Conservation (phyloP, 2,888 invertebrate species). For the Philaethria dido region DNA sequence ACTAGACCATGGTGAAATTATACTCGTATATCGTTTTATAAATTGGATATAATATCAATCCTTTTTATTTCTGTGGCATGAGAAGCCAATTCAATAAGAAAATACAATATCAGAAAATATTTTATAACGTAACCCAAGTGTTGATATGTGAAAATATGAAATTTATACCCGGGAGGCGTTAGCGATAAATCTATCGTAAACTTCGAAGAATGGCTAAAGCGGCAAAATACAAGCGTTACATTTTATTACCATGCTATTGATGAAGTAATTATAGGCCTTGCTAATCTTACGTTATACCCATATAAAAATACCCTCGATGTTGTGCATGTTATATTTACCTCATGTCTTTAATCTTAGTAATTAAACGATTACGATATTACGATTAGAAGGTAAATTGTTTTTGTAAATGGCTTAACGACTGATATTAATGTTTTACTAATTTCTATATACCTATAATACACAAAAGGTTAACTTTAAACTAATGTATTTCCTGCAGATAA, state of each 20-base stretch:
- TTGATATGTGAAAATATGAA: conserved; percentile 32
- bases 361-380: not conserved
- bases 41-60: conserved; percentile 1
- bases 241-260: conserved; percentile 23
- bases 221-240: conserved; percentile 15
- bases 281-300: conserved; percentile 16
- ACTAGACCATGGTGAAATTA: not conserved
- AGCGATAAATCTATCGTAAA: conserved; percentile 27
- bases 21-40: not conserved
- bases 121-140: conserved; percentile 18
- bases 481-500: too few relatives aligned
- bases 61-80: conserved; percentile 13
- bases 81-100: conserved; percentile 16
- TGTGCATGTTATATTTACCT: not conserved
- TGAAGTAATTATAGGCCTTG: conserved; percentile 1
- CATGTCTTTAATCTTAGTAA: not conserved
- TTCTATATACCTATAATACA: too few relatives aligned
- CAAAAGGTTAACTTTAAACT: too few relatives aligned
- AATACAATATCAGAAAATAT: conserved; percentile 16
- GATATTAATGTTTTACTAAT: not conserved
- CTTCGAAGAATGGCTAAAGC: conserved; percentile 8
- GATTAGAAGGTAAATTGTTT: not conserved
- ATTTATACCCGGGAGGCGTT: conserved; percentile 18
- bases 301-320: conserved; percentile 4
- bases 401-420: too few relatives aligned